These are phyloP conservation scores for Actinemys pallida DNA, from an alignment of 2,113 vertebrate species.

Conservation along the genomic window DNA sequence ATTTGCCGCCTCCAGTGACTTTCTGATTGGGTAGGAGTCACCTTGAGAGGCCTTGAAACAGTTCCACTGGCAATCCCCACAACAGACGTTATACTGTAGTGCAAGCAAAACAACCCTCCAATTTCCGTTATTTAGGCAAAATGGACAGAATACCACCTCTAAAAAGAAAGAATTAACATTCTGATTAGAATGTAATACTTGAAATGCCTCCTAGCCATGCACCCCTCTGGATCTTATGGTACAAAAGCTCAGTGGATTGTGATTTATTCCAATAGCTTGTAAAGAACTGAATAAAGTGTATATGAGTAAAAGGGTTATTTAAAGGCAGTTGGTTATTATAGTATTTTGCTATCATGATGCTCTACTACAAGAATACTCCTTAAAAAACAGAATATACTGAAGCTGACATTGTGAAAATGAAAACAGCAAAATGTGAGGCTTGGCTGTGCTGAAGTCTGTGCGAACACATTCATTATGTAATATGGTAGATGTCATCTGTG, in stretches of 20 bases:
- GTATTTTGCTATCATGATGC: not conserved
- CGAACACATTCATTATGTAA: not conserved
- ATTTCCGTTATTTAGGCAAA: constrained; percentile 17
- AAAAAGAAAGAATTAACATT: constrained; percentile 15
- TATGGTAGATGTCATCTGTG: fast-evolving
- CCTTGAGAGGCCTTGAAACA: not conserved
- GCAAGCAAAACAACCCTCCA: not conserved
- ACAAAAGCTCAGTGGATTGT: not conserved
- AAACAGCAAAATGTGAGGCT: not conserved
- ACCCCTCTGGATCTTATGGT: not conserved
- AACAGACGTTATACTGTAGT: not conserved
- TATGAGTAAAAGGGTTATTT: not conserved
- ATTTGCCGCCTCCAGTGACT: not conserved
- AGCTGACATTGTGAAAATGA: not conserved
- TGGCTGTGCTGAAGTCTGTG: not conserved
- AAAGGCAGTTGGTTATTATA: not conserved
- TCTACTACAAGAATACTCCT: not conserved
- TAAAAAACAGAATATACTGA: not conserved
- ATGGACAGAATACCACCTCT: not conserved
- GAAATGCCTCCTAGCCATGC: not conserved
- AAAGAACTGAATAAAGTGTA: not conserved
- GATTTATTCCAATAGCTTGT: constrained; percentile 6
- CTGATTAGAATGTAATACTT: not conserved
- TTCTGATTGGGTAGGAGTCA: not conserved
- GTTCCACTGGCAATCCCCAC: not conserved